These are phyloP conservation scores for Crenichthys baileyi DNA, from an alignment of 2,797 vertebrate species.

Conservation along the genomic window DNA sequence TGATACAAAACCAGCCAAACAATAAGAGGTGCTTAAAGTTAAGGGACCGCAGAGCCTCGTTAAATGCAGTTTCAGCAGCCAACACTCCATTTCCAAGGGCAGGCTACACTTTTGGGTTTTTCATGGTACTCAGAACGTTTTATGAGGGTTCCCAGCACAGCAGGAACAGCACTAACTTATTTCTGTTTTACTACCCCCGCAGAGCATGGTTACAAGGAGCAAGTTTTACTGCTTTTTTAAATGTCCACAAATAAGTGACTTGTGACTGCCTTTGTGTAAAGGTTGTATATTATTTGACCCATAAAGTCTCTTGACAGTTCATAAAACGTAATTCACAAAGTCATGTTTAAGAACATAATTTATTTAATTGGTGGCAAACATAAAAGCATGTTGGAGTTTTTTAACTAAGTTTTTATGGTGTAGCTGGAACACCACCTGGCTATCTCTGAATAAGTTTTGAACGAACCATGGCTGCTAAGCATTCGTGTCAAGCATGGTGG, in stretches of 20 bases:
- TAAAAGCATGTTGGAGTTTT: neutral
- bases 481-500: neutral
- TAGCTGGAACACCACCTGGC: neutral
- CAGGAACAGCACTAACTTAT: conserved; percentile 54
- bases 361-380: neutral
- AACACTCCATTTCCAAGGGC: conserved; percentile 25
- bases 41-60: conserved; percentile 58
- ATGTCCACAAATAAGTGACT: conserved; percentile 16
- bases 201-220: conserved; percentile 10
- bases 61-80: conserved; percentile 57
- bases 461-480: too few relatives aligned
- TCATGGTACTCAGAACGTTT: conserved; percentile 54
- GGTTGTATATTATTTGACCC: neutral
- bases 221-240: conserved; percentile 28
- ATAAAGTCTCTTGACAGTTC: neutral
- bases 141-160: conserved; percentile 62
- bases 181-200: conserved; percentile 50
- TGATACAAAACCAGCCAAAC: conserved; percentile 24
- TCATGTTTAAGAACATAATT: neutral
- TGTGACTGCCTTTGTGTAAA: conserved; percentile 22
- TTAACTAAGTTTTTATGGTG: neutral
- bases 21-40: conserved; percentile 57
- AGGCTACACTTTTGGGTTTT: conserved; percentile 46
- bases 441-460: neutral
- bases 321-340: neutral